Percentiles rank a stretch among this genome's conserved stretches.
Evolutionary conservation across 2,888 invertebrate species (phyloP).

Genomic region (Anoplius nigerrimus): DNA sequence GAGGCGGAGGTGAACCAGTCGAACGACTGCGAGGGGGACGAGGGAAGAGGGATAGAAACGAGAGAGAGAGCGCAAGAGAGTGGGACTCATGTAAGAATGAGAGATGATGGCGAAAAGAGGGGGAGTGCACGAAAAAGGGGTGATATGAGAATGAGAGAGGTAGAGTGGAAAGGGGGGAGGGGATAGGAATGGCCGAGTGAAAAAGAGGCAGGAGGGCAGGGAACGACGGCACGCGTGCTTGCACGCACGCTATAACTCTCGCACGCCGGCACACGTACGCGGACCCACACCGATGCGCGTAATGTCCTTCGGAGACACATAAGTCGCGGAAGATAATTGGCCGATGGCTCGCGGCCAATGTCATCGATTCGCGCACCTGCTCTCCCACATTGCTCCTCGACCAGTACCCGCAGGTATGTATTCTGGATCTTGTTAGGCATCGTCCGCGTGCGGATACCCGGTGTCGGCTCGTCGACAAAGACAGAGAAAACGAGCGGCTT

Average conservation of each 20-base stretch:
- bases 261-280: too few relatives aligned
- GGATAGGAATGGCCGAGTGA: background rate
- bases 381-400: constrained; percentile 52
- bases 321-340: constrained; percentile 56
- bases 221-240: constrained; percentile 12
- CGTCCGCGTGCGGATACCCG: constrained; percentile 37
- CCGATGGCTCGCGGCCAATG: constrained; percentile 40
- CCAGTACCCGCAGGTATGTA: constrained; percentile 49
- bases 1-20: constrained; percentile 9
- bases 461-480: constrained; percentile 29
- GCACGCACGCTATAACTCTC: constrained; percentile 8
- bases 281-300: constrained; percentile 23
- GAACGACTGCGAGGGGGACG: background rate
- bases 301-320: constrained; percentile 38
- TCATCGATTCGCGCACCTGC: constrained; percentile 61
- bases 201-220: background rate
- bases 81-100: too few relatives aligned
- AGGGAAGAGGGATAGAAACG: background rate
- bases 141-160: too few relatives aligned
- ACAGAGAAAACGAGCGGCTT: constrained; percentile 6
- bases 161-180: background rate
- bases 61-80: background rate
- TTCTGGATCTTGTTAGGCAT: constrained; percentile 54
- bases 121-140: too few relatives aligned
- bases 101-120: too few relatives aligned